Base-by-base conservation (phyloP, 2,113 vertebrate genomes). In the Alethe castanea region DNA sequence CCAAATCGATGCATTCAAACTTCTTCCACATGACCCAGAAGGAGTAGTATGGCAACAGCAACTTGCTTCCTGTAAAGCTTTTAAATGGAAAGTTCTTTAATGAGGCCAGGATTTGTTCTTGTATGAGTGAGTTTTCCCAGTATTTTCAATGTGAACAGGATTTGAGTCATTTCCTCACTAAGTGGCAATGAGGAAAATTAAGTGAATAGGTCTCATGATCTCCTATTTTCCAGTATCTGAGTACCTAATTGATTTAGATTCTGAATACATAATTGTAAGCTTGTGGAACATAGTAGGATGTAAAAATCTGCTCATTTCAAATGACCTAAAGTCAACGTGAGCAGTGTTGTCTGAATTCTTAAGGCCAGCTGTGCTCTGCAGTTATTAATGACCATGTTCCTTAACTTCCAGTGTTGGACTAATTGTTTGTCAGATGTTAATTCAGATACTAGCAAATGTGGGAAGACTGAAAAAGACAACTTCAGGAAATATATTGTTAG, bases 151-250 rank as follows among this genome's bases (percentile, higher is more conserved):
- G 79, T 36, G 71, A 77, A 70, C 47, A 83, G 71, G 86, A 95
- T 94, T 96, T 92, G 86, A 88, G 56, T 88, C 38, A 94, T 91
- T 94, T 90, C 88, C 92, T 94, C 5, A 1, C 35, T 83, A 92
- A 96, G 85, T 62, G 60, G 26, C 76, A 62, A 31, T 86, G 71
- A 88, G 60, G 56, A 88, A 92, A 96, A 94, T 86, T 54, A 85
- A 88, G 47, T 61, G 15, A 92, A 73, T 84, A 88, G 77, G 44
- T 86, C 60, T 91, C 77, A 83, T 88, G 84, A 90, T 82, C 53
- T 86, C 59, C 64, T 81, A 47, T 88, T 92, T 90, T 54, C 48
- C 40, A 67, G 31, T 77, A 72, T 70, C 33, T 90, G 80, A 92
- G 91, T 92, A 62, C 19, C 62, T 96, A 86, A 83, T 92, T 88